Evolutionary conservation across 2,113 vertebrate species (phyloP).

Genomic region (Scartelaos histophorus): DNA sequence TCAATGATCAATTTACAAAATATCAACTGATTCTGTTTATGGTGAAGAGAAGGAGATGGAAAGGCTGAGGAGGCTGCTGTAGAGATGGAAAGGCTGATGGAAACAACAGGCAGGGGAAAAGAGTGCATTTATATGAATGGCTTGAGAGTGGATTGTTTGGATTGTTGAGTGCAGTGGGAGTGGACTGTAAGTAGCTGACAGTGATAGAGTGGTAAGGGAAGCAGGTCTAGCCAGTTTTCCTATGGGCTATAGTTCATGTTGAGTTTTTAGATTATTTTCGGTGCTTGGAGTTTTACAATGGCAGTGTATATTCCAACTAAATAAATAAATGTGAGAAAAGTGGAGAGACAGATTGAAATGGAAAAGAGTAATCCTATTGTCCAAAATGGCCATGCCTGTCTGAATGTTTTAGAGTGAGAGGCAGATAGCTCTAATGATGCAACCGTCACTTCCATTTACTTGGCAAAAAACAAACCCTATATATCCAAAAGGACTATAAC

Average conservation of each 20-base stretch:
- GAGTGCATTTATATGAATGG: not conserved
- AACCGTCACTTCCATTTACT: constrained; percentile 3
- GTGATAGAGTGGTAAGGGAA: not conserved
- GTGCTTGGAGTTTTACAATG: not conserved
- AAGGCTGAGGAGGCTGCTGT: not conserved
- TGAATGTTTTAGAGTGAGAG: not conserved
- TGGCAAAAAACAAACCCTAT: not conserved
- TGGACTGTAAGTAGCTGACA: not conserved
- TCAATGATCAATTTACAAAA: not conserved
- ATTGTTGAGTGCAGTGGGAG: not conserved
- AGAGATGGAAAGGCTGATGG: no score
- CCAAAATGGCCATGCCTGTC: constrained; percentile 1
- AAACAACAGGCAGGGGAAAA: not conserved
- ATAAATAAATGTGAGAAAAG: not conserved
- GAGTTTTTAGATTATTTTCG: not conserved
- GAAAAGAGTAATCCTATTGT: not conserved
- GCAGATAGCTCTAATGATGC: not conserved
- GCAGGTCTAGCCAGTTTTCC: not conserved
- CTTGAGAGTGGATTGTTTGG: not conserved
- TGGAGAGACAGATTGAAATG: not conserved
- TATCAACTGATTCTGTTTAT: not conserved
- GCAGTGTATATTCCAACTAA: not conserved
- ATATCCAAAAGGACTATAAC: not conserved
- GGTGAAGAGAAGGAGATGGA: not conserved
- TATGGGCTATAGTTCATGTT: not conserved